Evolutionary conservation across 2,888 invertebrate species (phyloP).

Genomic region (Anthoptus insignis): DNA sequence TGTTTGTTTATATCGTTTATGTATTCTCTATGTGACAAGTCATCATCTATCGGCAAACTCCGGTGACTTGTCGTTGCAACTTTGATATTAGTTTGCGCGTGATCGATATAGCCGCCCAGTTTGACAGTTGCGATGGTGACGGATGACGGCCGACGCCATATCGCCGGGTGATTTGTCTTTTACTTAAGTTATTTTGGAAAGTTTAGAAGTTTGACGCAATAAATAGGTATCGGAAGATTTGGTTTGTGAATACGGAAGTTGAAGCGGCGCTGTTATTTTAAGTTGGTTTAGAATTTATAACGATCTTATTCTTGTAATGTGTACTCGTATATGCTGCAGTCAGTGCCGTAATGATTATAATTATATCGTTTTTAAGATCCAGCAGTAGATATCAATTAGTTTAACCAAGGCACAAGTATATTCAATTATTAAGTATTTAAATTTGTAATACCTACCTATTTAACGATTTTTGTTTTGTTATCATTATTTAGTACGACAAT

Average conservation of each 20-base stretch:
- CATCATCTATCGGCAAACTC: conserved; percentile 52
- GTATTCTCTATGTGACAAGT: conserved; percentile 7
- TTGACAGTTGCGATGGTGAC: conserved; percentile 84
- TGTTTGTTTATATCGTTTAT: conserved; percentile 1
- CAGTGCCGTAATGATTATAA: too few species aligned
- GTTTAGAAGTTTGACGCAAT: conserved; percentile 8
- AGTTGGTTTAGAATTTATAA: neutral
- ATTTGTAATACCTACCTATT: too few species aligned
- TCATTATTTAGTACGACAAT: too few species aligned
- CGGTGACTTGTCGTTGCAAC: conserved; percentile 63
- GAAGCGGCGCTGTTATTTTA: neutral
- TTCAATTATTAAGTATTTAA: too few species aligned
- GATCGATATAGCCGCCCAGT: conserved; percentile 82
- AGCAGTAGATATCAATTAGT: too few species aligned
- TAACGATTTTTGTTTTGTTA: too few species aligned
- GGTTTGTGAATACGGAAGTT: neutral
- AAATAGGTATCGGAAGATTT: neutral
- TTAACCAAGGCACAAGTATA: too few species aligned
- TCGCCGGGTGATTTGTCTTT: conserved; percentile 81
- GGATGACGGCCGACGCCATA: conserved; percentile 81
- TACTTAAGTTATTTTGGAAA: conserved; percentile 57
- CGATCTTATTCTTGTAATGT: too few species aligned
- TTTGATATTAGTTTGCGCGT: conserved; percentile 84
- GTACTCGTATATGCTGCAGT: too few species aligned
- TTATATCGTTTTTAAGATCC: too few species aligned